Base-by-base conservation (phyloP, 2,113 vertebrate species). In the Mus spicilegus region DNA sequence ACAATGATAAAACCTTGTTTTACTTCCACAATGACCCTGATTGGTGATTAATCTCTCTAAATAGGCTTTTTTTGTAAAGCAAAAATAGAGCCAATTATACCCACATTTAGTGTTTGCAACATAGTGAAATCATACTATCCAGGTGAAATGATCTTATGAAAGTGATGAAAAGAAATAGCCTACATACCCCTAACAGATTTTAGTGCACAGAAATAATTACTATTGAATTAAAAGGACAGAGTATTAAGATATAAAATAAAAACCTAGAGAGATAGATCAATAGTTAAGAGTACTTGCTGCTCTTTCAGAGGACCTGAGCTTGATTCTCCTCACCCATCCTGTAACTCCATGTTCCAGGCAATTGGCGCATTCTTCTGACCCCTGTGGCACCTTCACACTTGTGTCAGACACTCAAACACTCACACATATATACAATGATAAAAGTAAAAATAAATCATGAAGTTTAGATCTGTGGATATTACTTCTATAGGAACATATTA, bases 41-140 rank as follows among this genome's bases (percentile, higher is more conserved):
- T 54, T 87, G 72, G 93, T 81, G 4, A 88, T 92, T 90, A 51
- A 65, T 90, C 4, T 88, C 61, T 76, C 42, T 14, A 94, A 91
- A 36, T 7, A 72, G 2, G 0, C 1, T 73, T 89, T 54, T 67
- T 11, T 20, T 11, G 24, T 0, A 54, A 87, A n/a, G 19, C 30
- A 88, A 87, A 54, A 96, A 73, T 26, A 58, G 30, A 76, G 46
- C 56, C 26, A 49, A 90, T 80, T 69, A 81, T 76, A 85, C 1
- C 13, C 61, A 30, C 4, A 39, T 75, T 81, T 87, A 54, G 49
- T 82, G 46, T 54, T 51, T 92, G 69, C 20, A 78, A 91, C 80
- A 11, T 26, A 92, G 28, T 69, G 3, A 51, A 76, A 91, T 88
- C 3, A 67, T 75, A 92, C 80, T 28, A 65, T 46, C 85, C 28